Evolutionary conservation across 2,888 invertebrate species (phyloP).

Genomic region (Nemotelus pantherinus): DNA sequence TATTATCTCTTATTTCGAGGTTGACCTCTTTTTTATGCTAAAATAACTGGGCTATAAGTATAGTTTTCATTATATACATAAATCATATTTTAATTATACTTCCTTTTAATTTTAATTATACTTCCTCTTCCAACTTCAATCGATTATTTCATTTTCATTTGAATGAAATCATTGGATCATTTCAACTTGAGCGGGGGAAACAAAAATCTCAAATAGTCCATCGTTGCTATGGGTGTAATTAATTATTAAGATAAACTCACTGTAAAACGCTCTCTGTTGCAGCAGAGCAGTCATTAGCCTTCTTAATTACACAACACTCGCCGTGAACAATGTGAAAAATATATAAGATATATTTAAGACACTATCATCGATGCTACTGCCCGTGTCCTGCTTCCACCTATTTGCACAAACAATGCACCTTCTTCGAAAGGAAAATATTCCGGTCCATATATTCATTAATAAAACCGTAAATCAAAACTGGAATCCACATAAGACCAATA

Average conservation of each 20-base stretch:
- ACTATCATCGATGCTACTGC: not conserved
- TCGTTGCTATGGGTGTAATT: constrained; percentile 3
- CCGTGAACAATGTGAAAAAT: not conserved
- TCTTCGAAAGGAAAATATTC: not conserved
- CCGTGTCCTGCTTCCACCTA: not conserved
- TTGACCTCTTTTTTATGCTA: too few relatives aligned
- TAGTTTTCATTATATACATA: too few relatives aligned
- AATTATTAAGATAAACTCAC: not conserved
- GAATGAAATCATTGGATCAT: too few relatives aligned
- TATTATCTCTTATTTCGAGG: too few relatives aligned
- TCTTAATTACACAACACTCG: constrained; percentile 7
- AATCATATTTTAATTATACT: too few relatives aligned
- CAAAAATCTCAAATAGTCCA: not conserved
- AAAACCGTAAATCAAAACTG: constrained; percentile 42
- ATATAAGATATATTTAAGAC: constrained; percentile 9
- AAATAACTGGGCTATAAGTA: too few relatives aligned
- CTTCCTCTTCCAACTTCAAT: too few relatives aligned
- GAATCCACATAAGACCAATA: constrained; percentile 43
- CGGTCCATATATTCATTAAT: constrained; percentile 38
- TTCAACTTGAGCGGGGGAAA: too few relatives aligned
- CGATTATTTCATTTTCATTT: too few relatives aligned
- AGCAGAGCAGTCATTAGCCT: constrained; percentile 18
- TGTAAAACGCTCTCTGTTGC: not conserved
- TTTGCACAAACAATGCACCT: not conserved
- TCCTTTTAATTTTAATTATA: too few relatives aligned